Evolutionary conservation across 2,113 vertebrate genomes (phyloP).

Genomic region (Toxostoma redivivum): DNA sequence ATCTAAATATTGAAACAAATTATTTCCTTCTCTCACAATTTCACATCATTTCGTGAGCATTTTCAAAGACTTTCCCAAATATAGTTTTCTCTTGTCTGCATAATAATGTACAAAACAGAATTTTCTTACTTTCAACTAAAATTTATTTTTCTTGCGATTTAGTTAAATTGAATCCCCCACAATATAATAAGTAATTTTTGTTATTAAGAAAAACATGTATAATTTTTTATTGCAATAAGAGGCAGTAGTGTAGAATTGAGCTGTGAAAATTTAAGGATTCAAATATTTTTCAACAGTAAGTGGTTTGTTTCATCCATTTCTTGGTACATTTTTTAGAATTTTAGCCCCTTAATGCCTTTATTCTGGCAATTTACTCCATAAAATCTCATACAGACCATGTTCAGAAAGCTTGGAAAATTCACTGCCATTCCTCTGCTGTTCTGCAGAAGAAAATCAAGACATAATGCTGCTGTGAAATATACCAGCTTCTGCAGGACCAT

Average conservation of each 20-base stretch:
- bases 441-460: neutral
- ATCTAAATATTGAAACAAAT: neutral
- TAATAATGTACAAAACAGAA: neutral
- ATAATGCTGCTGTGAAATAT: neutral
- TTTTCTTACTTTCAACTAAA: neutral
- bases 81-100: neutral
- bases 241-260: neutral
- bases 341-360: neutral
- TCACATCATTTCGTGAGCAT: neutral
- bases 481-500: neutral
- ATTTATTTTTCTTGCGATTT: neutral
- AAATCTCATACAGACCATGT: neutral
- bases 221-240: neutral
- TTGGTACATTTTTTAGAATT: neutral
- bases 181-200: neutral
- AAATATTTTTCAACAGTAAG: neutral
- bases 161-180: neutral
- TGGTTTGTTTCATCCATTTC: neutral
- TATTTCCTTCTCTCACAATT: neutral
- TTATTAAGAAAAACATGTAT: neutral
- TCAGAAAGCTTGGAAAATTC: neutral
- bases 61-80: neutral
- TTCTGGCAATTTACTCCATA: neutral
- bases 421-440: neutral
- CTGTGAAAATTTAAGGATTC: neutral